phyloP scores from a whole-genome alignment of 2,888 invertebrate species.

The Melanostoma mellinum region DNA sequence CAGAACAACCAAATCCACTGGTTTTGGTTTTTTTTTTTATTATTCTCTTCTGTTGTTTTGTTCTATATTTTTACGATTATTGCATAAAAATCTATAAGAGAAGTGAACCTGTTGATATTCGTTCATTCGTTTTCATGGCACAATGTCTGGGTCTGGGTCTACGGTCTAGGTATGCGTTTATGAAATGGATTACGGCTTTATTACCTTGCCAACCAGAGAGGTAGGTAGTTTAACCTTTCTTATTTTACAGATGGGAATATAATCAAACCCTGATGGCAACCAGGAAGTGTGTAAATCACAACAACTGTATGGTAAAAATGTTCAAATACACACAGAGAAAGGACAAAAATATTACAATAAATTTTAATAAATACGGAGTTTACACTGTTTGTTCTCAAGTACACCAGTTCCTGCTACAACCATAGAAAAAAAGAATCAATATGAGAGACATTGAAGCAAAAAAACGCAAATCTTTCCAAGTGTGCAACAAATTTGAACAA shows the following conservation, averaged over 20 bases:
- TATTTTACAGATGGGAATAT: constrained; percentile 61
- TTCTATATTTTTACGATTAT: constrained; percentile 69
- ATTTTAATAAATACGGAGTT: constrained; percentile 62
- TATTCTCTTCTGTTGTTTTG: constrained; percentile 9
- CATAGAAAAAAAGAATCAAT: constrained; percentile 27
- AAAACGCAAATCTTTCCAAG: constrained; percentile 28
- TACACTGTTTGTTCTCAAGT: constrained; percentile 25
- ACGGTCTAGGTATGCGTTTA: constrained; percentile 26
- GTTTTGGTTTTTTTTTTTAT: constrained; percentile 38
- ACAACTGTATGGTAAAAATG: constrained; percentile 23
- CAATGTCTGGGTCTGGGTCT: constrained; percentile 18
- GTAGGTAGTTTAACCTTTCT: constrained; percentile 67
- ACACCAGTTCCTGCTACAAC: background rate
- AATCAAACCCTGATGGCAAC: constrained; percentile 65
- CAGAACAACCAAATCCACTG: constrained; percentile 63
- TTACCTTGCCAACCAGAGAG: constrained; percentile 54
- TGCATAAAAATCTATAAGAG: constrained; percentile 73
- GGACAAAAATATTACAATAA: constrained; percentile 66
- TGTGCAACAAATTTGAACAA: constrained; percentile 52
- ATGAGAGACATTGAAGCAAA: constrained; percentile 10
- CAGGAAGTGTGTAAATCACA: constrained; percentile 57
- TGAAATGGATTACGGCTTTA: constrained; percentile 67
- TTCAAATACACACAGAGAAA: constrained; percentile 1
- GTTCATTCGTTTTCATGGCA: constrained; percentile 40
- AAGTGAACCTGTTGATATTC: constrained; percentile 70